Base-by-base conservation (phyloP, 1,140 invertebrate genomes). In the Babylonia areolata region DNA sequence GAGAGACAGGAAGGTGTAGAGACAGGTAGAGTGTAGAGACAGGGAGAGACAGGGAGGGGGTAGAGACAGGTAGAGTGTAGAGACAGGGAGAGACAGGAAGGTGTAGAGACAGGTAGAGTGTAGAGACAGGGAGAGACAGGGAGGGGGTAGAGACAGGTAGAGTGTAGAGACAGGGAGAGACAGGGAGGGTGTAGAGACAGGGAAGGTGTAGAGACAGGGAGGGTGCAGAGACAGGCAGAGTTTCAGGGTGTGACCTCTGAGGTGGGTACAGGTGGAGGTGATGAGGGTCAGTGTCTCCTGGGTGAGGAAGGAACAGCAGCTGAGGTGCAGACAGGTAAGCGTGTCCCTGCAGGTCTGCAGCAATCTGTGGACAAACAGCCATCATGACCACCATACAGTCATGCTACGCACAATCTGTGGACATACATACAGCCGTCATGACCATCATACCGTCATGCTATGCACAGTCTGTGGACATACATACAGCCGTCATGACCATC, bases 271-370 rank as follows among this genome's bases (percentile, higher is more conserved):
- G 87, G 94, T 94, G 83, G 95, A 94, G 75, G 96, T 95, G 82
- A 97, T 95, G 78, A 95, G 94, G 91, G 94, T 94, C 86, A 97
- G 94, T 87, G 96, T 95, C 5, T 64, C 31, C 0, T 51, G 95
- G 93, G 97, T 96, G 33, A 97, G 95, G 94, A 97, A 97, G 90
- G 95, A 95, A 91, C 97, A 97, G 86, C 96, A 97, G 90, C 97
- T 96, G 83, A 98, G 93, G 81, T 96, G 95, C 87, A 97, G 93
- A 93, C 96, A 96, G 81, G 96, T 97, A 85, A 97, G 93, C 80
- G 95, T 95, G 82, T 94, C 94, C 31, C 97, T 97, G 92, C 95
- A 96, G 86, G 95, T 93, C 88, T 94, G 93, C 1, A 98, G 92
- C 94, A 97, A 97, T 91, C 96, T 97, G 91, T 51, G n/a, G n/a